Conservation (phyloP, 1,140 invertebrate species). For the Halictus rubicundus region DNA sequence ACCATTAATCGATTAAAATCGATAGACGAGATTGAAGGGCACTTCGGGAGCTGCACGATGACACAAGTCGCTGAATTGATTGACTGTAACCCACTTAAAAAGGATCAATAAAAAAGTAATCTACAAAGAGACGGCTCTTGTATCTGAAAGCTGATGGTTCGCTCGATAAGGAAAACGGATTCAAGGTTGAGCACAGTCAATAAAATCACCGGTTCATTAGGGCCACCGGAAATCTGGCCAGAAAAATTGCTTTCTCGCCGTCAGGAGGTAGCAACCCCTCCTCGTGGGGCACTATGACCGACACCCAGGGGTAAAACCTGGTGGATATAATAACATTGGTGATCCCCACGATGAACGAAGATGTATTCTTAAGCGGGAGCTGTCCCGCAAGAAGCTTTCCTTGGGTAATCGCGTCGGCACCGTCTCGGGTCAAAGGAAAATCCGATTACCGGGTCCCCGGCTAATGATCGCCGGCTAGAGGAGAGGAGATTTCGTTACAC, state of each 20-base stretch:
- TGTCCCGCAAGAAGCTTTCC: conserved; percentile 52
- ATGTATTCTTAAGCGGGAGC: conserved; percentile 43
- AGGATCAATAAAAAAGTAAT: too few species aligned
- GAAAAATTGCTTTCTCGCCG: neutral
- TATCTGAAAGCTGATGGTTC: too few species aligned
- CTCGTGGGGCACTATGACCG: neutral
- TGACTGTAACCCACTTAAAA: too few species aligned
- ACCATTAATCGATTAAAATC: too few species aligned
- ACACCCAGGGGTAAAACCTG: conserved; percentile 29
- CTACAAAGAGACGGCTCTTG: too few species aligned
- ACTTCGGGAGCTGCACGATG: too few species aligned
- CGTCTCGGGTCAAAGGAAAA: conserved; percentile 42
- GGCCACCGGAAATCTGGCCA: too few species aligned
- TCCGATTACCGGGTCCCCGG: conserved; percentile 53
- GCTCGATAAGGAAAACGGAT: too few species aligned
- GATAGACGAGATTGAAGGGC: too few species aligned
- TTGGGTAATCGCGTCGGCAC: conserved; percentile 52
- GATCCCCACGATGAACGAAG: conserved; percentile 52
- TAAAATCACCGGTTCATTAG: too few species aligned
- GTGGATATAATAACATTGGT: conserved; percentile 36
- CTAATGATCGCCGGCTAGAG: conserved; percentile 46
- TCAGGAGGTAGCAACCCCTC: neutral
- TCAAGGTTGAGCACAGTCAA: too few species aligned
- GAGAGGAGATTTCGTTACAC: conserved; percentile 34
- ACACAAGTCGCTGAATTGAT: too few species aligned